A percentile compares a stretch with the other conserved stretches of the same genome.
phyloP scores from a whole-genome alignment of 2,797 vertebrate species.

The Dicrostonyx torquatus region DNA sequence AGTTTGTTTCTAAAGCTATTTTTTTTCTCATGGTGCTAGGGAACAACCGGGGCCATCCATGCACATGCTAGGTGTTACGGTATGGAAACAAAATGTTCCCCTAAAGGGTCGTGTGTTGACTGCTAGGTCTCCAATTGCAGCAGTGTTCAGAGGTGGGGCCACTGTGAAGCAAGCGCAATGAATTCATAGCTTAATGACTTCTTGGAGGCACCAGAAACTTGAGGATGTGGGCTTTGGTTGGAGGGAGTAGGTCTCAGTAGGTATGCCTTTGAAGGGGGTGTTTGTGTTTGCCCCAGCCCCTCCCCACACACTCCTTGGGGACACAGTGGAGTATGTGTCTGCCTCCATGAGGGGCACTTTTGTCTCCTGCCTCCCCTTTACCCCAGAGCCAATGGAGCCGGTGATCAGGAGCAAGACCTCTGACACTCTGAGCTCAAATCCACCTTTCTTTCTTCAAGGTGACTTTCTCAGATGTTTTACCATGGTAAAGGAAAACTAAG shows the following conservation, averaged over 20 bases:
- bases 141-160: neutral
- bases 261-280: neutral
- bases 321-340: neutral
- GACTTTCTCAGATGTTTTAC: neutral
- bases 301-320: neutral
- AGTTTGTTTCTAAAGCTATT: neutral
- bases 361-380: too few relatives aligned
- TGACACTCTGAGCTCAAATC: neutral
- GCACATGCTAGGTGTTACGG: neutral
- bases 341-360: neutral
- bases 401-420: neutral
- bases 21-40: neutral
- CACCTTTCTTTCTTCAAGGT: neutral
- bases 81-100: neutral
- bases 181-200: neutral
- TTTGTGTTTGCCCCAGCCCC: neutral
- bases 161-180: neutral
- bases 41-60: neutral
- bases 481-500: neutral
- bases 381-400: neutral
- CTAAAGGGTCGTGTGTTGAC: neutral
- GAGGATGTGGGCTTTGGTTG: neutral
- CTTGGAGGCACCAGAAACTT: neutral
- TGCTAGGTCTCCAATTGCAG: neutral
- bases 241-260: neutral